Percentiles rank a stretch among this genome's conserved stretches.
Evolutionary conservation across 2,113 vertebrate species (phyloP).

Genomic region (Paradisaea rubra): DNA sequence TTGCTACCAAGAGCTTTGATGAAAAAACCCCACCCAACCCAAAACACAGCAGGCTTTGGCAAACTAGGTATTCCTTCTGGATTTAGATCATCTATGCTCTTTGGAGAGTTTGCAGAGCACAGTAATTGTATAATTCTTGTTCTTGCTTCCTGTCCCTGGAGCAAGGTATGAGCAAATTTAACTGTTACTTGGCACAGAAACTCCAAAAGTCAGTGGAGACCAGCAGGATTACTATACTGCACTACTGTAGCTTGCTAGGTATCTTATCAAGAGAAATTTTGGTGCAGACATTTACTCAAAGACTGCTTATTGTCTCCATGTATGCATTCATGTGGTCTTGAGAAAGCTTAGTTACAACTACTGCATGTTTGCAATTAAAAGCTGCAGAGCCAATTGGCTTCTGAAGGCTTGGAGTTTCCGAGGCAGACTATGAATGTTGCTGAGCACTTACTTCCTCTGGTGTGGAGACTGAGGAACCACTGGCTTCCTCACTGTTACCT

Average conservation of each 20-base stretch:
- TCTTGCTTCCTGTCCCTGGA: neutral
- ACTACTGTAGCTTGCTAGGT: neutral
- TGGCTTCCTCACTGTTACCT: slow-evolving; percentile 71
- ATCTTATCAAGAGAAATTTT: neutral
- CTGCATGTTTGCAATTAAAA: neutral
- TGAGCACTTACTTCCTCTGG: slow-evolving; percentile 72
- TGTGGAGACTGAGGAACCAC: slow-evolving; percentile 67
- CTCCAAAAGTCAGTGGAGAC: neutral
- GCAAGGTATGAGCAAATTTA: neutral
- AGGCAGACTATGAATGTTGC: neutral
- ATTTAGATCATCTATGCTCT: neutral
- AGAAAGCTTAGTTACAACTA: neutral
- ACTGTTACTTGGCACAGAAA: neutral
- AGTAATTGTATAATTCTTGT: neutral
- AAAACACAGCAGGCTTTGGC: neutral
- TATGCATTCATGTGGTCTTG: neutral
- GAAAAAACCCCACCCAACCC: neutral
- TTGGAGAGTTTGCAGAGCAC: neutral
- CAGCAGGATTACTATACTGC: neutral
- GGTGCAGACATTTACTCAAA: neutral
- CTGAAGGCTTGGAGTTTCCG: neutral
- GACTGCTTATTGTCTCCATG: neutral
- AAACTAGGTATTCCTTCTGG: neutral
- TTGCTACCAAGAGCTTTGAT: neutral
- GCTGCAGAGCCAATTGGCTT: neutral